phyloP scores from a whole-genome alignment of 1,140 invertebrate species.

The Planococcus citri region DNA sequence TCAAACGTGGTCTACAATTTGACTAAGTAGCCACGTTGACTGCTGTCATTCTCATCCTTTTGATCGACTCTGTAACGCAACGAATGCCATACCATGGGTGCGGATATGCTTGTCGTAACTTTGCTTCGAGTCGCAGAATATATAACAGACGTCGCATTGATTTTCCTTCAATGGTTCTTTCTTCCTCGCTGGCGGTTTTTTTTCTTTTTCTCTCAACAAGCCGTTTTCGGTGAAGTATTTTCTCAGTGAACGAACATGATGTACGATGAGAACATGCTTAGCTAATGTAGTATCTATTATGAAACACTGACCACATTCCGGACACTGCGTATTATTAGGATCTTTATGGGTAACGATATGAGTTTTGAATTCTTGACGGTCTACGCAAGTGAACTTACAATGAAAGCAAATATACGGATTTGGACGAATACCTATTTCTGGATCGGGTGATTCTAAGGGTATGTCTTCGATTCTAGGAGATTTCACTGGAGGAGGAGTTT shows the following conservation, averaged over 20 bases:
- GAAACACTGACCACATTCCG: slow-evolving; percentile 54
- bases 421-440: no score
- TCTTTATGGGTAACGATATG: slow-evolving; percentile 43
- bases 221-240: slow-evolving; percentile 37
- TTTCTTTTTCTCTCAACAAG: slow-evolving; percentile 33
- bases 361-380: slow-evolving; percentile 36
- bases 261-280: slow-evolving; percentile 48
- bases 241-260: slow-evolving; percentile 42
- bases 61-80: slow-evolving; percentile 28
- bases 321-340: slow-evolving; percentile 45
- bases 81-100: slow-evolving; percentile 53
- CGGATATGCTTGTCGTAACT: slow-evolving; percentile 47
- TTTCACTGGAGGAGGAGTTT: not conserved
- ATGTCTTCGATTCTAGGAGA: slow-evolving; percentile 26
- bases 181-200: slow-evolving; percentile 37
- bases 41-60: not conserved
- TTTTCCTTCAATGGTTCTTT: slow-evolving; percentile 39
- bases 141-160: slow-evolving; percentile 50
- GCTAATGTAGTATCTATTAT: slow-evolving; percentile 47
- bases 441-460: not conserved
- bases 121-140: slow-evolving; percentile 41
- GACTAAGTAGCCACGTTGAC: not conserved
- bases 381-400: slow-evolving; percentile 35
- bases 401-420: not conserved
- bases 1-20: no score